Conservation (phyloP, 2,797 vertebrate species). For the Microctenopoma steveboyesi region DNA sequence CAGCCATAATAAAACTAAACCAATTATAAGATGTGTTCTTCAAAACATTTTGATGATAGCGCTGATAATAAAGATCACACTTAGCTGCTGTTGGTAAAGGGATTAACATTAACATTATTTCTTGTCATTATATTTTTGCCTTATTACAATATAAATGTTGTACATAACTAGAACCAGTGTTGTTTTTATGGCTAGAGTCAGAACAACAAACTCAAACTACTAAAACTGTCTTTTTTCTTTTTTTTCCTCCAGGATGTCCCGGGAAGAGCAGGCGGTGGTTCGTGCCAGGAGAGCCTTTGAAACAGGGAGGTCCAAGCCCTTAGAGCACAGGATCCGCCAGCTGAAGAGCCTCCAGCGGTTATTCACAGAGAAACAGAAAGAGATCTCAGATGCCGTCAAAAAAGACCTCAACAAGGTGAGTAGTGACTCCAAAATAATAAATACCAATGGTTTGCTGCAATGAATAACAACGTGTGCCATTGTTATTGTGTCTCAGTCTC, state of each 20-base stretch:
- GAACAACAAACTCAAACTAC: background rate
- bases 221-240: background rate
- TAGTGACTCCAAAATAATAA: background rate
- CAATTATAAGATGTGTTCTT: too few relatives aligned
- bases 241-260: constrained; percentile 80
- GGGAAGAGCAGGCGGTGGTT: constrained; percentile 82
- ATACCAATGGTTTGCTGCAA: background rate
- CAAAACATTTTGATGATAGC: too few relatives aligned
- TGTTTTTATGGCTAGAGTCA: background rate
- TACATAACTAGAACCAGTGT: background rate
- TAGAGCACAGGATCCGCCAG: constrained; percentile 89
- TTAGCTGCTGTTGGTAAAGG: too few relatives aligned
- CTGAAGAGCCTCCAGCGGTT: constrained; percentile 86
- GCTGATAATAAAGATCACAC: too few relatives aligned
- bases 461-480: too few relatives aligned
- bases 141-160: background rate
- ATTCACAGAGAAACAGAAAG: constrained; percentile 82
- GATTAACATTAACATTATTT: too few relatives aligned
- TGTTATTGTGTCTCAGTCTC: background rate
- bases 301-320: constrained; percentile 82
- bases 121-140: too few relatives aligned
- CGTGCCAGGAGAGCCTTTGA: constrained; percentile 86
- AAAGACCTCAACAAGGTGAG: constrained; percentile 90
- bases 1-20: too few relatives aligned
- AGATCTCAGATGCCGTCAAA: constrained; percentile 83